Percentiles rank a stretch among this genome's conserved stretches.
phyloP scores from a whole-genome alignment of 1,140 invertebrate species.

The Solenopsis fugax region DNA sequence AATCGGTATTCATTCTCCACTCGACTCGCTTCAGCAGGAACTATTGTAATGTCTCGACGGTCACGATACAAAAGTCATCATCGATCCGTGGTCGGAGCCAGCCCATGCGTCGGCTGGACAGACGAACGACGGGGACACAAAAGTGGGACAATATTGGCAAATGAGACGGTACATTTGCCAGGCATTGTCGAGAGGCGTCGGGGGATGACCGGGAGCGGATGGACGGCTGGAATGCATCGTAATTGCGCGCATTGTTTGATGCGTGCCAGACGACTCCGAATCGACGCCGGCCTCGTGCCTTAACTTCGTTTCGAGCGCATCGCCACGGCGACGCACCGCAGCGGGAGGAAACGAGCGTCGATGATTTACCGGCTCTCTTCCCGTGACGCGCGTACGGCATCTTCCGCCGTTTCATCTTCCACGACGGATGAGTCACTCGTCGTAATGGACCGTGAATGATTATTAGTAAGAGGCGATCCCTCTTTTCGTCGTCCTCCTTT shows the following conservation, averaged over 20 bases:
- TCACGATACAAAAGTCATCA: conserved; percentile 71
- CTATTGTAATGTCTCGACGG: conserved; percentile 56
- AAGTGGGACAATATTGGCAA: conserved; percentile 86
- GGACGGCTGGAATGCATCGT: conserved; percentile 74
- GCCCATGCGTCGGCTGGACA: conserved; percentile 39
- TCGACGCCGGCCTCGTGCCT: conserved; percentile 53
- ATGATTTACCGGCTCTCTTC: conserved; percentile 70
- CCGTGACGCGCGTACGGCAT: conserved; percentile 10
- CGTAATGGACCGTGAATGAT: conserved; percentile 76
- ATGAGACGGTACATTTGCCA: conserved; percentile 84
- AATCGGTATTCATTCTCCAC: conserved; percentile 65
- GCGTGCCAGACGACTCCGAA: conserved; percentile 75
- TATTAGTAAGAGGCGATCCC: conserved; percentile 69
- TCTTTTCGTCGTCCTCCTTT: background rate
- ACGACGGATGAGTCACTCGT: conserved; percentile 71
- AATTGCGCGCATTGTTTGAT: conserved; percentile 84
- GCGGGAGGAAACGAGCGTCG: conserved; percentile 32
- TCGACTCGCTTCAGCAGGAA: conserved; percentile 5
- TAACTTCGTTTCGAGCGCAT: conserved; percentile 33
- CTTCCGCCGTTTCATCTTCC: conserved; percentile 58
- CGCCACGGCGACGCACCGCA: background rate
- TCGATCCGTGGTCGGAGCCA: conserved; percentile 62
- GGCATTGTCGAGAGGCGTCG: conserved; percentile 79
- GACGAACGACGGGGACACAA: conserved; percentile 72
- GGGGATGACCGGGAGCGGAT: conserved; percentile 64